phyloP scores from a whole-genome alignment of 2,888 invertebrate genomes.

The Trimorus sp. region DNA sequence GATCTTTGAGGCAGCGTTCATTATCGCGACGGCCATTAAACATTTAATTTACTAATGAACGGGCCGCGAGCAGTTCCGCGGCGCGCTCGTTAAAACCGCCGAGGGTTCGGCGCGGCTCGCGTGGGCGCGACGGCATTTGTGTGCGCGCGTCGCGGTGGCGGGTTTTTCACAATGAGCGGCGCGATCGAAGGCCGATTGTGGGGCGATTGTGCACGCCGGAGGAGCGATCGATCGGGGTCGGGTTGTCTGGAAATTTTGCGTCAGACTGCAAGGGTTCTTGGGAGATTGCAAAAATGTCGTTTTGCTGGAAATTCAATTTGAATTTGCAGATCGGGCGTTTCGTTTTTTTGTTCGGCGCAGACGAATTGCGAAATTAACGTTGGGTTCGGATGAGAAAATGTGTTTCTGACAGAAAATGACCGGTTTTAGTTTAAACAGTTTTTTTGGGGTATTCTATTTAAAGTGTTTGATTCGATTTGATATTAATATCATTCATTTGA shows the following conservation, averaged over 20 bases:
- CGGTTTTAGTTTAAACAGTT: no score
- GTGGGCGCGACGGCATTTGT: conserved; percentile 45
- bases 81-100: conserved; percentile 31
- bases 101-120: conserved; percentile 24
- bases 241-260: background rate
- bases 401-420: no score
- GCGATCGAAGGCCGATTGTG: conserved; percentile 32
- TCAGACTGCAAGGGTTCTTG: no score
- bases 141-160: conserved; percentile 13
- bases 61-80: conserved; percentile 27
- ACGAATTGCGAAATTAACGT: no score
- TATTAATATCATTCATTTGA: no score
- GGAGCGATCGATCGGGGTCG: conserved; percentile 21
- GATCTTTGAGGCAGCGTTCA: conserved; percentile 54
- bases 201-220: conserved; percentile 22
- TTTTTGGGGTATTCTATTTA: no score
- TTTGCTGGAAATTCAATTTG: no score
- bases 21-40: conserved; percentile 51
- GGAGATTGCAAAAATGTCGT: no score
- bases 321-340: no score
- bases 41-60: conserved; percentile 62
- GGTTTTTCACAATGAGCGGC: conserved; percentile 13
- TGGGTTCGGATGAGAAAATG: no score
- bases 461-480: no score
- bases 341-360: no score